Evolutionary conservation across 2,888 invertebrate genomes (phyloP), one percentile per base, ranked within the genome.

Genomic region (Hyppa rectilinea): DNA sequence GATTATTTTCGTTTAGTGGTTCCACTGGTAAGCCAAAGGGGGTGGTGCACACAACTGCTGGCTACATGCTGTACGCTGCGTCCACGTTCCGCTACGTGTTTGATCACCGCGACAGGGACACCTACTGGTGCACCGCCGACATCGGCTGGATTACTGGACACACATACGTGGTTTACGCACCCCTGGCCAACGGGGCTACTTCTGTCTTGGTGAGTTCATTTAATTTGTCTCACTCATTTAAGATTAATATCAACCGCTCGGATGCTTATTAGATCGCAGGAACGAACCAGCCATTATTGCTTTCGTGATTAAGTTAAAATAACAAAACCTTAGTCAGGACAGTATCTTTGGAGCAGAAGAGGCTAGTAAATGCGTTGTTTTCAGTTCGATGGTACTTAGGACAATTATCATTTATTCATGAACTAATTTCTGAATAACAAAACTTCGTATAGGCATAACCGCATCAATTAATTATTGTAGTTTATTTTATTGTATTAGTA

Each of bases 21-120:
- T 99, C 99, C 0, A 99, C 99, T 2, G 99, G 99, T 31, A 99
- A 99, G 92, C 99, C 99, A 0, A 99, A 99, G 92, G 99, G 99
- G 26, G 99, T 99, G 6, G 93, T 99, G 40, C 99, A 99, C 93
- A 99, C 99, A 0, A 98, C 98, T 0, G 99, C 97, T 0, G 99
- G 99, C 0, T 99, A 99, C 95, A 96, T 99, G 96, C 90, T 99
- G 69, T 99, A 99, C 91, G 98, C 98, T 0, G 98, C 99, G 0
- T 98, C 98, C 2, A 99, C 99, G 0, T 99, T 99, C 93, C 99
- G 99, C 93, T 99, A 99, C 92, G 98, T 98, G 26, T 99, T 99
- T 91, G 99, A 99, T 91, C 98, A 98, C 90, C 97, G 97, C 85
- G 97, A 97, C 0, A 97, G 97, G 59, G 98, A 98, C 91, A 96